Base-by-base conservation (phyloP, 2,113 vertebrate species). In the Isichthys henryi region DNA sequence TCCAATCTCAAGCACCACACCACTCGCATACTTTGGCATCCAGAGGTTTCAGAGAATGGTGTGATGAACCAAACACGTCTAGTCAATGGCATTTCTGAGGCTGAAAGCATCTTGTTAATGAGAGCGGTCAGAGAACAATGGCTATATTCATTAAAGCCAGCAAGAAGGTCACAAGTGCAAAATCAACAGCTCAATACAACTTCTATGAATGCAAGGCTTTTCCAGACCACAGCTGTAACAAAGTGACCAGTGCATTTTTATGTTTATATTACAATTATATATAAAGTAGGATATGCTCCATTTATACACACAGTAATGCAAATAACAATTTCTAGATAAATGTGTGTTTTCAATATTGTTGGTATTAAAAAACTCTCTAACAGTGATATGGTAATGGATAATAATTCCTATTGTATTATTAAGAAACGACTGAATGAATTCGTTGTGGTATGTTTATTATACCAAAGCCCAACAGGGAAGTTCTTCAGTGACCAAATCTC, bases 401-500 rank as follows among this genome's bases (percentile, higher is more conserved):
- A 31, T 77, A 39, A 77, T 77, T 39, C 31, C 10, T 39, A 35
- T 77, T 77, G 21, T 84, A 46, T 50, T 49, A 15, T 74, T 7
- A 15, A 77, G 70, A 39, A 80, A 80, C 21, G 56, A 89, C 23
- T 19, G 58, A 89, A 88, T 23, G 31, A 87, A 80, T 39, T 13
- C 2, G 43, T 52, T 87, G 21, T 5, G 31, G 48, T 56, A 49
- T 39, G 84, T 74, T 77, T 86, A 31, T 70, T 45, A 74, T 86
- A 58, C 31, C 83, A 74, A 70, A 50, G 85, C 43, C 5, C 80
- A 77, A 89, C 58, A 62, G 31, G 35, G 23, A 43, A 86, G 43
- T 62, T 86, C 53, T 66, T 85, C 31, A 58, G n/a, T n/a, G 74
- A 50, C 23, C 45, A 35, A 62, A 86, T 86, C 70, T 87, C 84